Conservation (phyloP, 2,888 invertebrate genomes). For the Drosophila imparisetae region DNA sequence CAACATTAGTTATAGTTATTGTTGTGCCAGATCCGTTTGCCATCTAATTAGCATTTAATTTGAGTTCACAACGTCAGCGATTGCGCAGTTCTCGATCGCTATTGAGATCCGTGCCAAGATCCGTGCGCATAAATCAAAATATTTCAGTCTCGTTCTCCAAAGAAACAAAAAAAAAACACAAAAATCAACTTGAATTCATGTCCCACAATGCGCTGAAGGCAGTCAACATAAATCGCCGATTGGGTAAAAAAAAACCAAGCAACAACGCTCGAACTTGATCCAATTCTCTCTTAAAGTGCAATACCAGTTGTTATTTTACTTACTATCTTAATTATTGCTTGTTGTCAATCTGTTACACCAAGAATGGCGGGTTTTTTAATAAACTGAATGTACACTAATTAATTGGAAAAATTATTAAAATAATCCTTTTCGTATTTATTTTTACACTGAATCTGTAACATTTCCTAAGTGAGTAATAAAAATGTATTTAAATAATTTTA, state of each 20-base stretch:
- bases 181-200: constrained; percentile 37
- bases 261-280: constrained; percentile 67
- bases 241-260: constrained; percentile 21
- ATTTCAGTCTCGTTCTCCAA: constrained; percentile 40
- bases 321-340: constrained; percentile 25
- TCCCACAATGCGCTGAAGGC: constrained; percentile 43
- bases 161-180: constrained; percentile 4
- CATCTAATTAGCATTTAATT: constrained; percentile 69
- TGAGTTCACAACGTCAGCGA: constrained; percentile 44
- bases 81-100: constrained; percentile 39
- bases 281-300: constrained; percentile 56
- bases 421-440: not conserved
- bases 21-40: constrained; percentile 66
- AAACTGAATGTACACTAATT: not conserved
- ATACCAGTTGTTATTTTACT: constrained; percentile 44
- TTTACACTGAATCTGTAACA: not conserved
- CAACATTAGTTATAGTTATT: constrained; percentile 52
- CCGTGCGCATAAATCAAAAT: constrained; percentile 75
- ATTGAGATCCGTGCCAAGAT: constrained; percentile 53
- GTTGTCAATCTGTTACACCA: not conserved
- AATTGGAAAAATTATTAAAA: not conserved
- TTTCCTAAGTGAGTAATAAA: not conserved
- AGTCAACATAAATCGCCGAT: constrained; percentile 43
- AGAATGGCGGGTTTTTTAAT: not conserved
- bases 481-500: not conserved